Conservation (phyloP, 1,140 invertebrate genomes). For the Bombyx mandarina region DNA sequence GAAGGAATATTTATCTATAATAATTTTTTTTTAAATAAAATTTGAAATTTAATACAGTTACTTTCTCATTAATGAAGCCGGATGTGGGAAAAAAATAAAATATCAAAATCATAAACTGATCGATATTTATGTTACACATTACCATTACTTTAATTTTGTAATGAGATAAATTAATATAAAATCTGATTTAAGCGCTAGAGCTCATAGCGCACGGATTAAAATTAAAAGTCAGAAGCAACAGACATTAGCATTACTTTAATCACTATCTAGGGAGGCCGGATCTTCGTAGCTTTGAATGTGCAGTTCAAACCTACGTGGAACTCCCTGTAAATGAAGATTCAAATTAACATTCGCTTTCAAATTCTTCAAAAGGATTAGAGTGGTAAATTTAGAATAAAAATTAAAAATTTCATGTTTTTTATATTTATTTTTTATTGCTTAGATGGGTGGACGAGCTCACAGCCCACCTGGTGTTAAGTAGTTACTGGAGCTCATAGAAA, state of each 20-base stretch:
- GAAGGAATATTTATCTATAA: too few relatives aligned
- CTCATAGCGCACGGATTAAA: conserved; percentile 6
- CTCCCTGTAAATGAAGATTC: conserved; percentile 44
- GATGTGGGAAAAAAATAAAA: conserved; percentile 2
- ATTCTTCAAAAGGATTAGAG: too few relatives aligned
- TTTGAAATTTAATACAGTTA: too few relatives aligned
- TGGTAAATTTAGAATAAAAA: too few relatives aligned
- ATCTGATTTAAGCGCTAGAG: conserved; percentile 3
- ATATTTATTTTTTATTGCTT: too few relatives aligned
- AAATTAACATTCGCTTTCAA: conserved; percentile 46
- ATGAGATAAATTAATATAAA: conserved; percentile 4
- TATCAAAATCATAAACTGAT: conserved; percentile 4
- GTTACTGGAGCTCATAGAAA: too few relatives aligned
- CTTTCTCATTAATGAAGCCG: too few relatives aligned
- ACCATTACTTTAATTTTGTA: neutral
- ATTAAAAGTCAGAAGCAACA: conserved; percentile 35
- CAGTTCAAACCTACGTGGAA: conserved; percentile 32
- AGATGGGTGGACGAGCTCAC: too few relatives aligned
- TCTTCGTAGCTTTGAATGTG: conserved; percentile 41
- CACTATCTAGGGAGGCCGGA: conserved; percentile 38
- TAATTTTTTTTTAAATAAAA: too few relatives aligned
- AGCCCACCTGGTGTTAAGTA: too few relatives aligned
- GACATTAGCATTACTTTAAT: conserved; percentile 53
- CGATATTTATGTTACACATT: neutral
- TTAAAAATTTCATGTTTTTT: too few relatives aligned